Percentiles rank a stretch among this genome's conserved stretches.
phyloP scores from a whole-genome alignment of 2,113 vertebrate species.

The Shinisaurus crocodilurus region DNA sequence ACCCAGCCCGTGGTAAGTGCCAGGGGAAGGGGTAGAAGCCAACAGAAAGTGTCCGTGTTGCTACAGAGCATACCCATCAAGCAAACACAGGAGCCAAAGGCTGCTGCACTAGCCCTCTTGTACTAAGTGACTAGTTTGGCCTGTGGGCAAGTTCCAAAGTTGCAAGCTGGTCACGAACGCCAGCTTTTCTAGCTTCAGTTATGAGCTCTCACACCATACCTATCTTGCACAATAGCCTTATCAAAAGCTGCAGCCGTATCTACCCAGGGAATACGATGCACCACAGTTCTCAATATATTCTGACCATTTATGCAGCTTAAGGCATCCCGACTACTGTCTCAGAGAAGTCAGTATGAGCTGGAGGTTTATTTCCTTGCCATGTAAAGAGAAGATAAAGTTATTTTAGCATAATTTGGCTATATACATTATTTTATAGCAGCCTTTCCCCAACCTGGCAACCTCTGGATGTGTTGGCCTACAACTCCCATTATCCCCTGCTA shows the following conservation, averaged over 20 bases:
- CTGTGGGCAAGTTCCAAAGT: too few species aligned
- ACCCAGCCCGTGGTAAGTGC: constrained; percentile 85
- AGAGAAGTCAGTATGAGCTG: background rate
- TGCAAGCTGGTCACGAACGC: background rate
- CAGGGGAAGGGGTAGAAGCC: background rate
- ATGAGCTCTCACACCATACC: background rate
- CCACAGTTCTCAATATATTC: background rate
- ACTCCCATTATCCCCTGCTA: too few species aligned
- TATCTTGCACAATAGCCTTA: background rate
- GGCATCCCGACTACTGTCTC: background rate
- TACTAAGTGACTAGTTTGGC: background rate
- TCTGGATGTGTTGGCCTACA: too few species aligned
- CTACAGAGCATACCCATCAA: background rate
- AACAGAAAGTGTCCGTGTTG: background rate
- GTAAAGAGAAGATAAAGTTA: background rate
- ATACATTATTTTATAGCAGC: background rate
- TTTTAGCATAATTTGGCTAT: background rate
- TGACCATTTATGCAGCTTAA: background rate
- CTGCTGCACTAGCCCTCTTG: background rate
- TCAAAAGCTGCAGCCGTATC: background rate
- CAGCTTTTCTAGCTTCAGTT: background rate
- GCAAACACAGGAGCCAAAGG: background rate
- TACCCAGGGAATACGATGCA: background rate
- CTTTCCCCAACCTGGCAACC: too few species aligned
- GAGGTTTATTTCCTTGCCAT: background rate